Base-by-base conservation (phyloP, 2,113 vertebrate genomes). In the Indicator maculatus region DNA sequence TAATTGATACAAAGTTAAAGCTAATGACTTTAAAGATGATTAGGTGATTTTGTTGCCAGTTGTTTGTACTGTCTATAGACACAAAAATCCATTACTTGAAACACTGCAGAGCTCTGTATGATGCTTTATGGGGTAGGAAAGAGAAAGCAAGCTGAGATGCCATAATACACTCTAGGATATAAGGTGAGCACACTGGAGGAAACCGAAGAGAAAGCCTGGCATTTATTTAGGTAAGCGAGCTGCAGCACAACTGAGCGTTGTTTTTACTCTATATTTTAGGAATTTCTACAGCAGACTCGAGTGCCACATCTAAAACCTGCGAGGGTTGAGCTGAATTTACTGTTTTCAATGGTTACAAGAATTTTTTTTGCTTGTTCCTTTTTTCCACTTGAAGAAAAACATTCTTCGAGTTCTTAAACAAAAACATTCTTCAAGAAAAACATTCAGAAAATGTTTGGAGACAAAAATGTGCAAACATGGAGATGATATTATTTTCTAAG, bases 21-120 rank as follows among this genome's bases (percentile, higher is more conserved):
- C 21, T 89, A 95, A 96, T 87, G n/a, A 91, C 75, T 94, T 91
- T 53, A 69, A 83, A 83, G 71, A 73, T 85, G 12, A 83, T 84
- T 75, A 83, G 80, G 64, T 45, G 26, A 79, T 92, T 95, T 91
- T 85, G 70, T 73, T 67, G 80, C 23, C 39, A 67, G 79, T 76
- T 95, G 75, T 91, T 96, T 71, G 58, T 47, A 89, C 60, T 85
- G 66, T 33, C 50, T 94, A n/a, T 19, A 76, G 60, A 72, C 56
- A 78, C 13, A 84, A 91, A 93, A 92, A 66, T 77, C 33, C 13
- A 0, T 86, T 93, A 86, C 8, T 59, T 90, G 30, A 79, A 71
- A 65, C 39, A 47, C 80, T 63, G 44, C 73, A 93, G 28, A 84
- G 44, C 33, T 83, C 63, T 93, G 10, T 33, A 74, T 36, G 65